Base-by-base conservation (phyloP, 1,140 invertebrate genomes). In the Muscidifurax raptorellus region DNA sequence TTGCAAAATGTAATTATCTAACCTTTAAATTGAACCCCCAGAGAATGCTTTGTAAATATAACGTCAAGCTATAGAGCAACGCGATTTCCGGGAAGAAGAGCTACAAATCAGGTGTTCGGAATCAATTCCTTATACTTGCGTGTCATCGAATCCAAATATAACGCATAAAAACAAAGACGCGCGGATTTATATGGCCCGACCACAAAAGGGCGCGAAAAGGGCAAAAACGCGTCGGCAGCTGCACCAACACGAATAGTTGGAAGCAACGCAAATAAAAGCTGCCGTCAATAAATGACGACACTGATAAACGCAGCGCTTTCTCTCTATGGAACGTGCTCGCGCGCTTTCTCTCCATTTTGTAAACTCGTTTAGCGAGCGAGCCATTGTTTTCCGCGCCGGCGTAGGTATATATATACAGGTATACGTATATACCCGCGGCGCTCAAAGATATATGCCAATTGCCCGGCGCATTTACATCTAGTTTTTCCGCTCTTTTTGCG, bases 201-300 rank as follows among this genome's bases (percentile, higher is more conserved):
- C 28, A 32, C 52, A 82, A 75, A 75, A 82, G 71, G n/a, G n/a
- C n/a, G 30, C 71, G 71, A 75, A 82, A 12, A 9, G 47, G 13
- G 75, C 5, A 36, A 4, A 36, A 7, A 36, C n/a, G 32, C 32
- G 32, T 7, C 32, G 32, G 5, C 5, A 74, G 75, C 40, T 6
- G 30, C 47, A 64, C 25, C 22, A 83, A 77, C 28, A 30, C 30
- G 44, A 81, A 52, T 76, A 40, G 40, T 81, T n/a, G 30, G n/a
- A 64, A 64, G 18, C 77, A 52, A 80, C n/a, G 59, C 69, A 85
- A 85, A 85, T 81, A 85, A 82, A 82, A 85, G 72, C 75, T 40
- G 13, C 40, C 64, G 72, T 85, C 84, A 85, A 87, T 87, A 84
- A 87, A 87, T 83, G 84, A 87, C 67, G 86, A 85, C 86, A 83